Evolutionary conservation across 1,140 invertebrate genomes (phyloP).

Genomic region (Eulimnadia texana): DNA sequence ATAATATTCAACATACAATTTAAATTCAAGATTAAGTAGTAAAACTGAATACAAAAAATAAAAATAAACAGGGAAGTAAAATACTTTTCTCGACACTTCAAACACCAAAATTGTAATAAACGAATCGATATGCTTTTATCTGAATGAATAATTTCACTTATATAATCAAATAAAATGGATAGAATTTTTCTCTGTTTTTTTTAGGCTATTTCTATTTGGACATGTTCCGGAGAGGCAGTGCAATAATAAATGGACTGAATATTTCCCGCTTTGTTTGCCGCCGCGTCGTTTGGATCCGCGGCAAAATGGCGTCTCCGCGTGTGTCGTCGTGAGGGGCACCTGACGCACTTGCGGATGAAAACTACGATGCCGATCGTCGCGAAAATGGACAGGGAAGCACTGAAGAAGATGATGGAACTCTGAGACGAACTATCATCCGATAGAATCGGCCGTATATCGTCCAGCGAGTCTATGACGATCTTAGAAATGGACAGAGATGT

Average conservation of each 20-base stretch:
- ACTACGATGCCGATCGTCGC: slow-evolving; percentile 23
- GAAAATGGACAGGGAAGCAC: slow-evolving; percentile 24
- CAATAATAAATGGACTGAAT: not conserved
- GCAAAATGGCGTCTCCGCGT: slow-evolving; percentile 19
- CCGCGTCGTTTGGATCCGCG: slow-evolving; percentile 18
- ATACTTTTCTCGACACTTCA: too few relatives aligned
- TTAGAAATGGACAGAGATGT: slow-evolving; percentile 17
- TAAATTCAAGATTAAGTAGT: too few relatives aligned
- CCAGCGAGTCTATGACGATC: slow-evolving; percentile 17
- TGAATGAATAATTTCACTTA: too few relatives aligned
- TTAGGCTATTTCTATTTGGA: slow-evolving; percentile 31
- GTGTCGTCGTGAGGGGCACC: slow-evolving; percentile 22
- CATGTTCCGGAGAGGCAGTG: slow-evolving; percentile 17
- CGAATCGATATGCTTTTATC: too few relatives aligned
- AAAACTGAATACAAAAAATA: too few relatives aligned
- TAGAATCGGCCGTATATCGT: slow-evolving; percentile 15
- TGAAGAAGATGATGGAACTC: slow-evolving; percentile 24
- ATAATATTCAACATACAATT: too few relatives aligned
- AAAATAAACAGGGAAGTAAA: too few relatives aligned
- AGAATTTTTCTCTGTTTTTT: too few relatives aligned
- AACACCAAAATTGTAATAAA: too few relatives aligned
- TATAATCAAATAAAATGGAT: too few relatives aligned
- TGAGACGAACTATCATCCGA: slow-evolving; percentile 11
- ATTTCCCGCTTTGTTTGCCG: not conserved
- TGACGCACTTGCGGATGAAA: slow-evolving; percentile 25